Evolutionary conservation across 2,888 invertebrate species (phyloP), one percentile per base, ranked within the genome.

Genomic region (Osmoderma eremita): DNA sequence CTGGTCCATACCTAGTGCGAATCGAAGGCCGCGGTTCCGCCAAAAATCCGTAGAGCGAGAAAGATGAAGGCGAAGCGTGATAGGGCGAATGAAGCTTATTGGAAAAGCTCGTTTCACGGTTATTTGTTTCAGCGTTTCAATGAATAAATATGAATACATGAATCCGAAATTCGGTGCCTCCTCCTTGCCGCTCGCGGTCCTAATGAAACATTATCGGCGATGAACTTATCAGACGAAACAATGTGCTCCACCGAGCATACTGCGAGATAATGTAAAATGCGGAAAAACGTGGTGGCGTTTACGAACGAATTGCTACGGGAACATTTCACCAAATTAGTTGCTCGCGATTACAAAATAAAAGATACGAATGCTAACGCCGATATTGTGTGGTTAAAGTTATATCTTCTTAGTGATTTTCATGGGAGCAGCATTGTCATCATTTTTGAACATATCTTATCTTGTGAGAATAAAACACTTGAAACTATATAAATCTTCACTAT

Each of bases 81-180:
- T 30, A 30, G 30, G 45, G 18, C 3, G 17, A 15, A 17, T 18
- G 10, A 1, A 17, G 45, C 10, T 45, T 58, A 58, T 58, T 58
- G 58, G 42, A 42, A 42, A 58, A 58, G 42, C 58, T 58, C 58
- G 42, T 58, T 58, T 58, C 58, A 58, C 58, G 58, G 42, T 58
- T 58, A 58, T 58, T 58, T 58, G 58, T 42, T 58, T 42, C 58
- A 45, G 42, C 42, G 58, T 58, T 58, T 45, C 58, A 58, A 58
- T 58, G 58, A 58, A 58, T 58, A 58, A 58, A 58, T 58, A 58
- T 42, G 58, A 58, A 58, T 58, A 58, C 58, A 58, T 58, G 58
- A 58, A 58, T 58, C 45, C 22, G 58, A 58, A 58, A 58, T 58
- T 42, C 22, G 58, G 24, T 58, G 8, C 24, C 58, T 58, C 45